Evolutionary conservation across 2,888 invertebrate genomes (phyloP).

Genomic region (Brachycybe producta): DNA sequence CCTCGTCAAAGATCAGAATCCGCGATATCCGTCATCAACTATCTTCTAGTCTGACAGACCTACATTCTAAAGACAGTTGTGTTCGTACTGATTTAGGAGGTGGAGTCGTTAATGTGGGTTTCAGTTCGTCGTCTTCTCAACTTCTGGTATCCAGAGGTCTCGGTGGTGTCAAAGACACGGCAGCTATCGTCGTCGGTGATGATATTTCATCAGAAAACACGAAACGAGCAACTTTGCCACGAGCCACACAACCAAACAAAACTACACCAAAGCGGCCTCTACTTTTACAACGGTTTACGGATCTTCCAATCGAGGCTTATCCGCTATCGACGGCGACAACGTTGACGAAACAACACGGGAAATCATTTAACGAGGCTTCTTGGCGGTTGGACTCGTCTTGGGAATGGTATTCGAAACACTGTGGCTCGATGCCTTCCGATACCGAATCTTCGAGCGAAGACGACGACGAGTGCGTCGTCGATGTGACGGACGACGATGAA

Average conservation of each 20-base stretch:
- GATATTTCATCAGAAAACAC: not conserved
- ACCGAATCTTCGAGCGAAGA: conserved; percentile 25
- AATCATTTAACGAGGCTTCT: conserved; percentile 39
- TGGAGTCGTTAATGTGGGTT: conserved; percentile 13
- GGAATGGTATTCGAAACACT: conserved; percentile 64
- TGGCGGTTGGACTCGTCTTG: conserved; percentile 83
- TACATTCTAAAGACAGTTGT: conserved; percentile 14
- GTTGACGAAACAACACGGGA: conserved; percentile 21
- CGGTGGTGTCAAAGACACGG: not conserved
- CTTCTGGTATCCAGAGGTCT: conserved; percentile 4
- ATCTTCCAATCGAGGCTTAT: no score
- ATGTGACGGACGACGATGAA: conserved; percentile 38
- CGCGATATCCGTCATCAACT: no score
- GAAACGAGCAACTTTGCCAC: conserved; percentile 10
- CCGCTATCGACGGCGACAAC: not conserved
- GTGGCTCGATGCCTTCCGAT: conserved; percentile 11
- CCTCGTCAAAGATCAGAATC: not conserved
- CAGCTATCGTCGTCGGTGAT: not conserved
- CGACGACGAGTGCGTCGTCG: conserved; percentile 37
- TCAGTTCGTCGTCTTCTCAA: conserved; percentile 12
- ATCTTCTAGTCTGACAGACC: conserved; percentile 23
- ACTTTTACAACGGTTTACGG: not conserved
- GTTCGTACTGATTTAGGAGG: not conserved
- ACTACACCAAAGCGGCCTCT: not conserved
- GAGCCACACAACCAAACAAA: not conserved